These are phyloP conservation scores for Camponotus pennsylvanicus DNA, from an alignment of 1,140 invertebrate genomes.

Conservation along the genomic window DNA sequence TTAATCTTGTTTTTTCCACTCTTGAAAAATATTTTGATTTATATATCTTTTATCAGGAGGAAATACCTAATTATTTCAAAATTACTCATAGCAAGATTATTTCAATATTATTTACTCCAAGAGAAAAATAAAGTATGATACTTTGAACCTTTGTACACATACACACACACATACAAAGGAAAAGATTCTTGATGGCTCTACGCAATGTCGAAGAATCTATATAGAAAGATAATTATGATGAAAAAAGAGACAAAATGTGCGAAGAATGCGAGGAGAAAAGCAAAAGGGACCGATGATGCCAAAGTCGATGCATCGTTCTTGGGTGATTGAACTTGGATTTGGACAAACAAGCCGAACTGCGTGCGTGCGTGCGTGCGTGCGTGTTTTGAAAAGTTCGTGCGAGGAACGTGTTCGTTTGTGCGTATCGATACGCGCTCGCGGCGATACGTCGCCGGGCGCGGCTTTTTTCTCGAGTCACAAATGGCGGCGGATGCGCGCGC, in stretches of 20 bases:
- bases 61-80: background rate
- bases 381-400: conserved; percentile 20
- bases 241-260: background rate
- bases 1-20: background rate
- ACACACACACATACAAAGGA: background rate
- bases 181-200: background rate
- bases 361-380: background rate
- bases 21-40: background rate
- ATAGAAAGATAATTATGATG: background rate
- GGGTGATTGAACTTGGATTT: conserved; percentile 49
- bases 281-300: background rate
- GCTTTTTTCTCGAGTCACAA: background rate
- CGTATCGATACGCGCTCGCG: conserved; percentile 2
- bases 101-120: background rate
- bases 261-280: background rate
- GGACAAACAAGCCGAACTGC: conserved; percentile 12
- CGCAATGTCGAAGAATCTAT: background rate
- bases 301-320: conserved; percentile 17
- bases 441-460: background rate
- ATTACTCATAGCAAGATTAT: background rate
- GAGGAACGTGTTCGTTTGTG: conserved; percentile 11
- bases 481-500: background rate
- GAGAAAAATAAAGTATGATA: background rate
- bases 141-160: background rate
- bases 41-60: background rate